A percentile compares a stretch with the other conserved stretches of the same genome.
phyloP scores from a whole-genome alignment of 2,888 invertebrate species.

The Physocephala rufipes region DNA sequence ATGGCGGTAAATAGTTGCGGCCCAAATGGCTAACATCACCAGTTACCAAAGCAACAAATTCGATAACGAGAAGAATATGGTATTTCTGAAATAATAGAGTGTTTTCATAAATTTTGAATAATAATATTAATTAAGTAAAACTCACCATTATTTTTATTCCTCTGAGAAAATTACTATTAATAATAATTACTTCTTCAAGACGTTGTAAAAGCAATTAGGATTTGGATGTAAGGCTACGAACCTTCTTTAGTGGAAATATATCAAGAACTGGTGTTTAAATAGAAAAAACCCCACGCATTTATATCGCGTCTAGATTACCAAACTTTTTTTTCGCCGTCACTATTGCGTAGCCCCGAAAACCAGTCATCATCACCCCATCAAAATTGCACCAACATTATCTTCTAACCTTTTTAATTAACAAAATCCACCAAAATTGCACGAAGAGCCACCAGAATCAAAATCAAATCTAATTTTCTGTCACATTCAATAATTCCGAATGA shows the following conservation, averaged over 20 bases:
- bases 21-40: conserved; percentile 57
- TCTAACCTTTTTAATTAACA: conserved; percentile 15
- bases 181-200: neutral
- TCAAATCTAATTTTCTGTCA: conserved; percentile 11
- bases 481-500: neutral
- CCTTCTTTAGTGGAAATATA: conserved; percentile 26
- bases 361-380: neutral
- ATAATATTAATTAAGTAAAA: too few relatives aligned
- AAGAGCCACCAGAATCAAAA: neutral
- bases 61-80: conserved; percentile 41
- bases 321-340: neutral
- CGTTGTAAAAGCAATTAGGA: conserved; percentile 13
- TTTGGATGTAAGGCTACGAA: neutral
- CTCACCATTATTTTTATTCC: too few relatives aligned
- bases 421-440: conserved; percentile 2
- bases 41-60: conserved; percentile 41
- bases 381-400: neutral
- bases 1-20: conserved; percentile 53
- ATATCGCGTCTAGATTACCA: conserved; percentile 30
- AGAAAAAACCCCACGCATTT: conserved; percentile 38
- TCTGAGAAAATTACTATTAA: neutral
- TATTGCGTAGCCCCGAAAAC: conserved; percentile 3
- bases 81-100: conserved; percentile 51
- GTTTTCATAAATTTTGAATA: too few relatives aligned
- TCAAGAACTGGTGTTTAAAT: conserved; percentile 37